Conservation (phyloP, 2,113 vertebrate genomes). For the Brachypodius melanocephalos region DNA sequence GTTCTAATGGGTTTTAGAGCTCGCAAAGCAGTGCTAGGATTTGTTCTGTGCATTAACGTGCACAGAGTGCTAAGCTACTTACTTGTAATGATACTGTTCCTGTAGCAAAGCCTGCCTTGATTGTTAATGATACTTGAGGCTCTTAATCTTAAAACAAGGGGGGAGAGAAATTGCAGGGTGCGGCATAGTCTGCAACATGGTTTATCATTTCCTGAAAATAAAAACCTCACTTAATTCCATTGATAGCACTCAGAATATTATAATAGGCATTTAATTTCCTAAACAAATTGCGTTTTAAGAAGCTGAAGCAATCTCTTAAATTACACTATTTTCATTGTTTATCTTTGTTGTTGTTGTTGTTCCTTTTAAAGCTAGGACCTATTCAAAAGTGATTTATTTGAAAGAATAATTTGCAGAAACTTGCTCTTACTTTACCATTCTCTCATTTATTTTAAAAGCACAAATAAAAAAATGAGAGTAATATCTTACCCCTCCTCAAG, state of each 20-base stretch:
- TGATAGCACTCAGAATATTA: conserved; percentile 36
- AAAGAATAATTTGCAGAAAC: neutral
- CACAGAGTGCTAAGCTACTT: conserved; percentile 51
- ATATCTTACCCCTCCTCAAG: neutral
- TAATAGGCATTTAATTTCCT: conserved; percentile 45
- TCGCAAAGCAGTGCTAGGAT: conserved; percentile 25
- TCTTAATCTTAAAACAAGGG: conserved; percentile 39
- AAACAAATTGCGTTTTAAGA: neutral
- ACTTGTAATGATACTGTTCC: conserved; percentile 52
- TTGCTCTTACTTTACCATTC: neutral
- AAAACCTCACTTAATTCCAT: conserved; percentile 42
- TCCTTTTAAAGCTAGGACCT: neutral
- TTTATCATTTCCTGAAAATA: conserved; percentile 34
- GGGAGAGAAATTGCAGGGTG: conserved; percentile 43
- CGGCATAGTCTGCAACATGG: neutral
- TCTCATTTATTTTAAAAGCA: neutral
- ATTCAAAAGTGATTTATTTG: neutral
- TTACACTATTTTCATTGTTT: conserved; percentile 8
- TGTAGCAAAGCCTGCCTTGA: conserved; percentile 50
- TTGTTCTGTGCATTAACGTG: conserved; percentile 57
- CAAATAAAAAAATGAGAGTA: neutral
- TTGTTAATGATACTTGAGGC: conserved; percentile 60
- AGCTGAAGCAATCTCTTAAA: neutral
- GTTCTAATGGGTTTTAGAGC: conserved; percentile 13
- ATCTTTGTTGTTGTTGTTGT: neutral